Percentiles rank a stretch among this genome's conserved stretches.
phyloP scores from a whole-genome alignment of 2,113 vertebrate species.

The Epinephelus fuscoguttatus region DNA sequence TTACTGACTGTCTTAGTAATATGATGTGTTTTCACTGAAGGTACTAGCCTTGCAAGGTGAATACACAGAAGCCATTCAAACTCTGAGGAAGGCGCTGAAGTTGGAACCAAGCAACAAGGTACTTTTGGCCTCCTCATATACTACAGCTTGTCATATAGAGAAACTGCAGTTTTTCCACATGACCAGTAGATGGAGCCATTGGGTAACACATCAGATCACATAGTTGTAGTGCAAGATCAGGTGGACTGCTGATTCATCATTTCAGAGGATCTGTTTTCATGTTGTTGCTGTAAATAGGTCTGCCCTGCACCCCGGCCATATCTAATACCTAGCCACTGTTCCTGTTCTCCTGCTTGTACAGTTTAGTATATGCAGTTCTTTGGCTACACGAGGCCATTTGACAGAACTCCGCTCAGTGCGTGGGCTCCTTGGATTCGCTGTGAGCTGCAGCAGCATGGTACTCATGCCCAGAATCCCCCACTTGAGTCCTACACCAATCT shows the following conservation, averaged over 20 bases:
- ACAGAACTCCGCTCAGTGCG: constrained; percentile 49
- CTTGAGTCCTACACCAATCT: constrained; percentile 77
- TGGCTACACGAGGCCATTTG: constrained; percentile 54
- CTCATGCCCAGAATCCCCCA: constrained; percentile 65
- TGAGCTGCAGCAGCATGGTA: constrained; percentile 44
- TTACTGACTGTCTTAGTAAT: not conserved
- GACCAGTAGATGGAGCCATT: constrained; percentile 59
- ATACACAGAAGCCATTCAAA: constrained; percentile 92
- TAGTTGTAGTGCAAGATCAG: constrained; percentile 35
- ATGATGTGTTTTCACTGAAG: constrained; percentile 72
- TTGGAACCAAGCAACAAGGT: constrained; percentile 98
- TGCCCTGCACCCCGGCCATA: constrained; percentile 60
- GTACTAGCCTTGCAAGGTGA: constrained; percentile 94
- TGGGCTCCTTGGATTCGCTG: constrained; percentile 72
- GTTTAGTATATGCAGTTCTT: constrained; percentile 53
- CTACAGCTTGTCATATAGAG: not conserved
- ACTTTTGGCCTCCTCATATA: constrained; percentile 4
- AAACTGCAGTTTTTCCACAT: not conserved
- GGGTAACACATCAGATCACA: constrained; percentile 28
- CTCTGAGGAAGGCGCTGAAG: constrained; percentile 91
- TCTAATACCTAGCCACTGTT: constrained; percentile 57
- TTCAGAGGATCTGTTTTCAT: constrained; percentile 78
- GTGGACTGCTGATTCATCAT: constrained; percentile 72
- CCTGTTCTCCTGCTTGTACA: constrained; percentile 61
- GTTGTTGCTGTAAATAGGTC: constrained; percentile 81